Percentiles rank a stretch among this genome's conserved stretches.
phyloP scores from a whole-genome alignment of 2,888 invertebrate species.

The Rhodophaea formosa region DNA sequence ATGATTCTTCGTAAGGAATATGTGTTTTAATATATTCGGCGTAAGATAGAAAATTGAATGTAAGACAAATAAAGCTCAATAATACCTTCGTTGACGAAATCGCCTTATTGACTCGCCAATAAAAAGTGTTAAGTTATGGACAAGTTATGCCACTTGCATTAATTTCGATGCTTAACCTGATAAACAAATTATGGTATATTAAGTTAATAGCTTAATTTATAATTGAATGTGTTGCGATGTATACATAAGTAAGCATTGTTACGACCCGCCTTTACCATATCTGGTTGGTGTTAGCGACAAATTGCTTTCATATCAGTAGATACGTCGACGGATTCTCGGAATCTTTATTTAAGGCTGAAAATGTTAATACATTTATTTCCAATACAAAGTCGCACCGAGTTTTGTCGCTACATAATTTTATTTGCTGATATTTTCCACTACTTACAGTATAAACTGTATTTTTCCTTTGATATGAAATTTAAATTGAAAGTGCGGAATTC shows the following conservation, averaged over 20 bases:
- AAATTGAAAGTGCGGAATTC: slow-evolving; percentile 21
- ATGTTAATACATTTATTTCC: slow-evolving; percentile 12
- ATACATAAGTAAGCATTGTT: slow-evolving; percentile 73
- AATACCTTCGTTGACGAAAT: slow-evolving; percentile 73
- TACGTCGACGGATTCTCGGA: slow-evolving; percentile 33
- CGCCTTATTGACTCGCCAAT: slow-evolving; percentile 77
- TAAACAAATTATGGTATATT: slow-evolving; percentile 80
- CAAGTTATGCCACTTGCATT: slow-evolving; percentile 80
- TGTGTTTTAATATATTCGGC: slow-evolving; percentile 34
- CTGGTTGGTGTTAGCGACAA: slow-evolving; percentile 59
- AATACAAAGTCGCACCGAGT: slow-evolving; percentile 16
- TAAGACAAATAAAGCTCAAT: slow-evolving; percentile 39
- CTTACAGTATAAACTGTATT: slow-evolving; percentile 17
- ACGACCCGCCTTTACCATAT: slow-evolving; percentile 62
- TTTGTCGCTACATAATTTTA: slow-evolving; percentile 23
- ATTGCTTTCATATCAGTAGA: slow-evolving; percentile 48
- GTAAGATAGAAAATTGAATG: slow-evolving; percentile 44
- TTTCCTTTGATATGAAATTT: slow-evolving; percentile 19
- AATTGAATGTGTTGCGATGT: slow-evolving; percentile 75
- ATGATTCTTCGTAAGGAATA: slow-evolving; percentile 31
- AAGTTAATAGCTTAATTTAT: slow-evolving; percentile 81
- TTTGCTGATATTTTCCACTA: slow-evolving; percentile 20
- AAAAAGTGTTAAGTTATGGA: slow-evolving; percentile 80
- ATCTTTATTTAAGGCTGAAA: slow-evolving; percentile 6
- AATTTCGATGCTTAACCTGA: slow-evolving; percentile 80